These are phyloP conservation scores for Pyrochroa serraticornis DNA, from an alignment of 2,888 invertebrate genomes.

Conservation along the genomic window DNA sequence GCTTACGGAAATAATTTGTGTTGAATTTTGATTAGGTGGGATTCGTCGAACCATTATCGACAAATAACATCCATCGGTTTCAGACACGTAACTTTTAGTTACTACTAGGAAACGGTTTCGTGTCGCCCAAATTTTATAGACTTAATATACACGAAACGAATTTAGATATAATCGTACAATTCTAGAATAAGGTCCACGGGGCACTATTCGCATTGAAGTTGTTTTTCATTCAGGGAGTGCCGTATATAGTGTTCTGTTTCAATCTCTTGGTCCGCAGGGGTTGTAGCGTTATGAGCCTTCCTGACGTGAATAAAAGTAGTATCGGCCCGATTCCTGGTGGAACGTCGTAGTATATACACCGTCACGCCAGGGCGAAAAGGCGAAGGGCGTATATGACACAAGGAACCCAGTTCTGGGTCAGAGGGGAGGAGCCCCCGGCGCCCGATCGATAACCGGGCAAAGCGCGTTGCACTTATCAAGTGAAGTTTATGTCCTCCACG, in stretches of 20 bases:
- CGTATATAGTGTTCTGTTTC: too few relatives aligned
- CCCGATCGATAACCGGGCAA: conserved; percentile 32
- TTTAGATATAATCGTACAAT: too few relatives aligned
- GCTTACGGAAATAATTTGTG: conserved; percentile 4
- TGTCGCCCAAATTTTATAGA: too few relatives aligned
- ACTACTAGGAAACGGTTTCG: too few relatives aligned
- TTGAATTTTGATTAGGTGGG: conserved; percentile 1
- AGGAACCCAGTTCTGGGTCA: conserved; percentile 33
- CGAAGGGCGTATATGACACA: conserved; percentile 32
- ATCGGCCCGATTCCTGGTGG: neutral
- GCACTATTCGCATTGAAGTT: too few relatives aligned
- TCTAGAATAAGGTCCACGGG: too few relatives aligned
- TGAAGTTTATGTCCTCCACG: conserved; percentile 21
- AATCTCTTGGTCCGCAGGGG: neutral
- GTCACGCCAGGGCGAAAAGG: conserved; percentile 19
- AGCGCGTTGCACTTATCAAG: conserved; percentile 34
- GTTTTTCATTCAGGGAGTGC: too few relatives aligned
- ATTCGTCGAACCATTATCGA: too few relatives aligned
- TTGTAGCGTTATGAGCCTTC: conserved; percentile 2
- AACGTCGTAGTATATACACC: neutral
- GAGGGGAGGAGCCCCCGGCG: conserved; percentile 29
- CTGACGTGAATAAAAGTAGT: conserved; percentile 11
- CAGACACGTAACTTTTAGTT: too few relatives aligned
- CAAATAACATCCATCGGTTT: too few relatives aligned
- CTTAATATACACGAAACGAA: too few relatives aligned